Conservation (phyloP, 2,888 invertebrate species). For the Electrophaes corylata region DNA sequence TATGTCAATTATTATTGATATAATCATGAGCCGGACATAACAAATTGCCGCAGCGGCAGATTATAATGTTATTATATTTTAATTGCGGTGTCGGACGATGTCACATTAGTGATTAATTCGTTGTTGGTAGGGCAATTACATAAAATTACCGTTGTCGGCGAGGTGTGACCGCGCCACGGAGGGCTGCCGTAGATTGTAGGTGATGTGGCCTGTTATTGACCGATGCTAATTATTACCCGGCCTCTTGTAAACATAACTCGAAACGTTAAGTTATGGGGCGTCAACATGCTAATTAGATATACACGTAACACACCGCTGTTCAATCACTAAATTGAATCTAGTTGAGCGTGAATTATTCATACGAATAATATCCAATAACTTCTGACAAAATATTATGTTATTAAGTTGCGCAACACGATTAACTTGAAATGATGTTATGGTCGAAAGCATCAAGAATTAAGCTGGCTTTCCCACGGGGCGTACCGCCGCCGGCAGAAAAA, state of each 20-base stretch:
- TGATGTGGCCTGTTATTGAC: conserved; percentile 63
- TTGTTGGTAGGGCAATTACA: conserved; percentile 71
- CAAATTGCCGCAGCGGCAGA: conserved; percentile 51
- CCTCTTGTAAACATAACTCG: conserved; percentile 61
- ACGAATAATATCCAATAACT: conserved; percentile 28
- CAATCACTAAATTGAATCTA: conserved; percentile 38
- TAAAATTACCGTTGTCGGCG: conserved; percentile 64
- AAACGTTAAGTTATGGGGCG: conserved; percentile 51
- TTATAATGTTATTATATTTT: conserved; percentile 63
- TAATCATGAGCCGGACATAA: conserved; percentile 52
- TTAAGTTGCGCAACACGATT: conserved; percentile 31
- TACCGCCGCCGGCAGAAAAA: conserved; percentile 69
- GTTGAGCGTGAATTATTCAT: conserved; percentile 35
- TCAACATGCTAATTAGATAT: conserved; percentile 51
- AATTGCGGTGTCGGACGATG: conserved; percentile 61
- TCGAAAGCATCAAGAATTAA: conserved; percentile 56
- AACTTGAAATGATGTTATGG: conserved; percentile 52
- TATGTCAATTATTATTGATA: conserved; percentile 49
- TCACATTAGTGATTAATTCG: conserved; percentile 77
- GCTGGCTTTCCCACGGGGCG: conserved; percentile 69
- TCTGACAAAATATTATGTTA: conserved; percentile 24
- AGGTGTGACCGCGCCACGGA: conserved; percentile 63
- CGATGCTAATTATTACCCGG: conserved; percentile 70
- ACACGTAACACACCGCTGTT: conserved; percentile 42
- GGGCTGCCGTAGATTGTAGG: conserved; percentile 30